Conservation (phyloP, 1,140 invertebrate species). For the Megalonaias nervosa region DNA sequence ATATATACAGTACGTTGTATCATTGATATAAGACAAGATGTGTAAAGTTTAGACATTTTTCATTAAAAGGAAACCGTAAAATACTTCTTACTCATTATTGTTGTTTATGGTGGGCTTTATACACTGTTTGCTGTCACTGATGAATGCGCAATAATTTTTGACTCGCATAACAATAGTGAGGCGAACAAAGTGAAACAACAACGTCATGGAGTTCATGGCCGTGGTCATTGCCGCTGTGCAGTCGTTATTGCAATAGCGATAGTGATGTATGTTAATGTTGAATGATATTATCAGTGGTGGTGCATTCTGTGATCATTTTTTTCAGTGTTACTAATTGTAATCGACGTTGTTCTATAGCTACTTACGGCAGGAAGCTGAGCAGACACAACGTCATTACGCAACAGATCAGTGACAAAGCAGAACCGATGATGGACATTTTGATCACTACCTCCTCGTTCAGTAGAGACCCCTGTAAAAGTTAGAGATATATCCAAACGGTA, state of each 20-base stretch:
- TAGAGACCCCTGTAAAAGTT: too few species aligned
- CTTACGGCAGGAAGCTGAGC: slow-evolving; percentile 28
- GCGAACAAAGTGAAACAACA: not conserved
- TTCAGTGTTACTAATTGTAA: not conserved
- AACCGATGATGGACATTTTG: slow-evolving; percentile 21
- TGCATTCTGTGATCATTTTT: not conserved
- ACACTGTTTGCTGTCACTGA: too few species aligned
- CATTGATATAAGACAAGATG: too few species aligned
- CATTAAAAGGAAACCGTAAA: too few species aligned
- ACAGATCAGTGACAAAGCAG: slow-evolving; percentile 14
- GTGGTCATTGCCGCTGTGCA: not conserved
- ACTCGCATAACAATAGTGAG: too few species aligned
- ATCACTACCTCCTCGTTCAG: too few species aligned
- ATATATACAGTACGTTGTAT: too few species aligned
- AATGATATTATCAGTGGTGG: not conserved
- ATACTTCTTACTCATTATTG: too few species aligned
- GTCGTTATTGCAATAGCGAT: not conserved
- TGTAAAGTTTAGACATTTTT: too few species aligned
- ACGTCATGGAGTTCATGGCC: not conserved
- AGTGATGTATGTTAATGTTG: not conserved
- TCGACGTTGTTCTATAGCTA: not conserved
- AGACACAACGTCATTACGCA: slow-evolving; percentile 24
- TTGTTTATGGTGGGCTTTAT: too few species aligned
- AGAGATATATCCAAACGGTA: too few species aligned
- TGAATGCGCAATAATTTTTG: too few species aligned